Base-by-base conservation (phyloP, 1,140 invertebrate species). In the Drosophila murphyi region DNA sequence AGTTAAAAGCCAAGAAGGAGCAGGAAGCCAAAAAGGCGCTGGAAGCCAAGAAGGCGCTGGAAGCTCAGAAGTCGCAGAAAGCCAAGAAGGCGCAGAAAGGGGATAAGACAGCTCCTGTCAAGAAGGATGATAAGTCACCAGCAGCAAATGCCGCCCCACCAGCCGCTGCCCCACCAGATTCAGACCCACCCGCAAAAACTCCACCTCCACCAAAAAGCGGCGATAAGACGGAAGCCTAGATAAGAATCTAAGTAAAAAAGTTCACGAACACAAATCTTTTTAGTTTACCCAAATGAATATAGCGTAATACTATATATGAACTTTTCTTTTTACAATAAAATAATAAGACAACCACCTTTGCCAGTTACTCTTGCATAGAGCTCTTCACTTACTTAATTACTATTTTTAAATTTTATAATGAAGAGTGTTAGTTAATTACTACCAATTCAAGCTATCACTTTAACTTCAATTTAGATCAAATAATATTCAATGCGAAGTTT, bases 1-100 rank as follows among this genome's bases (percentile, higher is more conserved):
- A 76, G 56, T 28, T 29, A 4, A 35, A 43, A 8, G 56, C 62
- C 1, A 57, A 71, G 28, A 54, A 76, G 7, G 32, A 8, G 6
- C 6, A 20, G 5, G 57, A 28, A 0, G 51, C 6, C 3, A 52
- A 28, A 35, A 48, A 57, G 39, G 50, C 48, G 34, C 28, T 7
- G 50, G 8, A 0, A 47, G 20, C 20, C 20, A 20, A 20, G 20
- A 59, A 8, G 0, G 20, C 31, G 37, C 29, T 10, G 37, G 20
- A 37, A 62, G 39, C 59, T 7, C n/a, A 35, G 3, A 64, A 70
- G 2, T n/a, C 48, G 1, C 28, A 20, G 12, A 12, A 55, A 6
- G n/a, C 5, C 4, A 55, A 50, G 47, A 3, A 52, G 4, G 0
- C 31, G n/a, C 3, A 0, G 1, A 29, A 52, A 6, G 8, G 32